phyloP scores from a whole-genome alignment of 1,140 invertebrate species.

The Drosophila nebulosa region DNA sequence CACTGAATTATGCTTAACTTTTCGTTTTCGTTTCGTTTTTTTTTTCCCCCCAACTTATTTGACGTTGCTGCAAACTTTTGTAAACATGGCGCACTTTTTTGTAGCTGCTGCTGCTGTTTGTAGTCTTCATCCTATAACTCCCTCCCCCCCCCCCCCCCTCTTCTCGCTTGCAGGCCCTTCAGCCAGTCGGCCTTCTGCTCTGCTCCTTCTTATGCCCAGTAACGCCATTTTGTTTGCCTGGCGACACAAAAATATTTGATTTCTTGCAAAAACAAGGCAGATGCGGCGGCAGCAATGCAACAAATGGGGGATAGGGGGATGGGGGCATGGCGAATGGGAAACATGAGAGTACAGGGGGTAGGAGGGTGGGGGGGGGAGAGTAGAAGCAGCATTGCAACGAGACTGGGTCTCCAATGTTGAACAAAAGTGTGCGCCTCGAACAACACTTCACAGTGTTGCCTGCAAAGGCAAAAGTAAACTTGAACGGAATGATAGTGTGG shows the following conservation, averaged over 20 bases:
- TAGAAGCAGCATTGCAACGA: conserved; percentile 29
- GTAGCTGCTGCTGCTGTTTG: conserved; percentile 43
- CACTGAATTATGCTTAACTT: conserved; percentile 16
- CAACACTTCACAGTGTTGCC: conserved; percentile 61
- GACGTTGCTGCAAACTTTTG: conserved; percentile 46
- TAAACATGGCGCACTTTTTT: conserved; percentile 59
- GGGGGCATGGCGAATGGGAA: too few relatives aligned
- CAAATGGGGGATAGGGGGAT: too few relatives aligned
- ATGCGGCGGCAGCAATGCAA: conserved; percentile 14
- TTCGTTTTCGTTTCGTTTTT: background rate
- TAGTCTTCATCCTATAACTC: conserved; percentile 13
- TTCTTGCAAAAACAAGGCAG: conserved; percentile 73
- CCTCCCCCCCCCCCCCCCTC: background rate
- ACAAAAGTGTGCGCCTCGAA: conserved; percentile 65
- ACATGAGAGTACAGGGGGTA: too few relatives aligned
- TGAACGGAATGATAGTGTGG: background rate
- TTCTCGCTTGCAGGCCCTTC: conserved; percentile 3
- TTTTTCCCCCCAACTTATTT: conserved; percentile 47
- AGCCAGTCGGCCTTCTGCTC: conserved; percentile 1
- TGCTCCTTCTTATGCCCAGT: conserved; percentile 38
- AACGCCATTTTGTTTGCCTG: conserved; percentile 77
- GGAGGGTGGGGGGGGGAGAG: too few relatives aligned
- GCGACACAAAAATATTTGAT: conserved; percentile 79
- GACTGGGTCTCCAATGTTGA: conserved; percentile 38
- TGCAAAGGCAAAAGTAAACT: conserved; percentile 57